A percentile compares a stretch with the other conserved stretches of the same genome.
Conservation (phyloP, 2,888 invertebrate species). For the Drosophila nigricruria region DNA sequence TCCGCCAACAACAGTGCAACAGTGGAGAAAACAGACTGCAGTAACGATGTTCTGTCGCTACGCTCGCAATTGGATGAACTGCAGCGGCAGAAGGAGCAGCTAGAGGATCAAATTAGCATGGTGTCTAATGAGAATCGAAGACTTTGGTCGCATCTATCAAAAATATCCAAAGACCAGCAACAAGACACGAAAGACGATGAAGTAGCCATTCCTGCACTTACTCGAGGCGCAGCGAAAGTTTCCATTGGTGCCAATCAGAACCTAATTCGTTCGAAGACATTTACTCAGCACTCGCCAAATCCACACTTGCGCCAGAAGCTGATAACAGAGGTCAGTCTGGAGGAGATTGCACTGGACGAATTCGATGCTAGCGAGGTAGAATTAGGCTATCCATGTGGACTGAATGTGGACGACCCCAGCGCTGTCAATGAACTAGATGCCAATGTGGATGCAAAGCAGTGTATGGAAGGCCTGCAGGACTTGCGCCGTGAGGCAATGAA, state of each 20-base stretch:
- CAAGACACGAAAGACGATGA: slow-evolving; percentile 33
- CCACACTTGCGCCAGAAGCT: slow-evolving; percentile 86
- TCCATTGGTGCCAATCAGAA: slow-evolving; percentile 79
- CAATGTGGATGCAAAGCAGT: slow-evolving; percentile 88
- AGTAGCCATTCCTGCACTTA: slow-evolving; percentile 5
- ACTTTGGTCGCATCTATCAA: slow-evolving; percentile 90
- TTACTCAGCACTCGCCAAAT: slow-evolving; percentile 89
- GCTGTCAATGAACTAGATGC: slow-evolving; percentile 87
- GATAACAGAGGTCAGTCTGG: slow-evolving; percentile 88
- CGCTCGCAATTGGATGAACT: slow-evolving; percentile 89
- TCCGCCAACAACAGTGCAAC: not conserved
- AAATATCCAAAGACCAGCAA: slow-evolving; percentile 87
- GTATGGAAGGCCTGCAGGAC: slow-evolving; percentile 88
- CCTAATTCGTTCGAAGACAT: slow-evolving; percentile 88
- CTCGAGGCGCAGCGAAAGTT: slow-evolving; percentile 2
- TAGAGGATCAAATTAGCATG: slow-evolving; percentile 92
- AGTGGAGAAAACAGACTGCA: slow-evolving; percentile 7
- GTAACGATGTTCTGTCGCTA: slow-evolving; percentile 84
- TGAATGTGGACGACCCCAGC: slow-evolving; percentile 63
- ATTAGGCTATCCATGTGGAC: slow-evolving; percentile 82
- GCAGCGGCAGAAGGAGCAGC: slow-evolving; percentile 90
- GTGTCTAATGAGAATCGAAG: slow-evolving; percentile 93
- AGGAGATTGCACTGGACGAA: slow-evolving; percentile 88
- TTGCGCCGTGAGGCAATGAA: slow-evolving; percentile 88
- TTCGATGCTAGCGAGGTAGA: slow-evolving; percentile 65